These are phyloP conservation scores for Fulmarus glacialis DNA, from an alignment of 2,113 vertebrate genomes.

Conservation along the genomic window DNA sequence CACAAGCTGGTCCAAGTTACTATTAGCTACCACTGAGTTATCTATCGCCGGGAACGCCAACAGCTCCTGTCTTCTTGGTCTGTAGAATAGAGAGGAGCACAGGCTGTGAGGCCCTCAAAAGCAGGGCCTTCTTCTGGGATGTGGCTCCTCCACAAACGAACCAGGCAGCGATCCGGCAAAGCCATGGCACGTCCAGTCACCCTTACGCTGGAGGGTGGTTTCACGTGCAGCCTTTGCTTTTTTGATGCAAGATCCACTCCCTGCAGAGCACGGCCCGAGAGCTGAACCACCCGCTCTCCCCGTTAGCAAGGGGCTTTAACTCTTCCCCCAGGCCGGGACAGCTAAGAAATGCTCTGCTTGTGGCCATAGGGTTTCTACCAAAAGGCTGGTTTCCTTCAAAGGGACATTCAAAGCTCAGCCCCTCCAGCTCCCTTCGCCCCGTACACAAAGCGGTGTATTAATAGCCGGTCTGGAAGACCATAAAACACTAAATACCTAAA, in stretches of 20 bases:
- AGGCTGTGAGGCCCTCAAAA: neutral
- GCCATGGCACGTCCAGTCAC: accelerated
- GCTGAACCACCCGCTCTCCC: neutral
- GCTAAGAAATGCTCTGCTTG: neutral
- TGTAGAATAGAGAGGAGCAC: neutral
- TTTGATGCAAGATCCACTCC: neutral
- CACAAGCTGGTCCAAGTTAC: neutral
- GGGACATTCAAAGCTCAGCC: neutral
- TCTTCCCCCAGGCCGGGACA: neutral
- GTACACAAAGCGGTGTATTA: conserved; percentile 23
- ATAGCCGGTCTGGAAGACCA: neutral
- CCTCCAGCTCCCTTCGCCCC: neutral
- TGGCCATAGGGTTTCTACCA: neutral
- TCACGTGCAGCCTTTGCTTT: neutral
- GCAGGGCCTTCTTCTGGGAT: neutral
- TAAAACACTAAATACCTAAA: conserved; percentile 47
- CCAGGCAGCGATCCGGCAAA: neutral
- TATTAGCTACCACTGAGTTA: accelerated
- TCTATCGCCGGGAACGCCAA: neutral
- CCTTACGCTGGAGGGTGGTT: accelerated
- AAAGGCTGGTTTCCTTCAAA: neutral
- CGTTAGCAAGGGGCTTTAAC: neutral
- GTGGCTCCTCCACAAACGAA: neutral
- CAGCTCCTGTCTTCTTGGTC: neutral
- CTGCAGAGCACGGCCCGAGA: accelerated